Base-by-base conservation (phyloP, 2,888 invertebrate species). In the Cerceris ruficornis region DNA sequence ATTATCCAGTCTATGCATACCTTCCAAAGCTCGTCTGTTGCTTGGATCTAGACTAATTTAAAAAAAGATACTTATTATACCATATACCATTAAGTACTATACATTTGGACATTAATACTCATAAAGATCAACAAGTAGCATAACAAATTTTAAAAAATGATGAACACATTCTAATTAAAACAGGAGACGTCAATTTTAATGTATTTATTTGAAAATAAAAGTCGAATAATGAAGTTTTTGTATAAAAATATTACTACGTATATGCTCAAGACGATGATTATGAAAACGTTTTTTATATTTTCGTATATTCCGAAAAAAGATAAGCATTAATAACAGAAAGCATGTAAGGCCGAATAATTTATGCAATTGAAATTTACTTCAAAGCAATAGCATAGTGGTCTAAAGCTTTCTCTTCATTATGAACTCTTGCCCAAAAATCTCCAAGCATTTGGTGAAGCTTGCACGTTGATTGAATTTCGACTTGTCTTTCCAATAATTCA, bases 351-450 rank as follows among this genome's bases (percentile, higher is more conserved):
- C 2, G 5, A 11, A 62, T 69, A 67, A 43, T 7, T 54, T 66
- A 28, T 28, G 28, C 1, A 28, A 28, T 28, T 28, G 58, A 42
- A 65, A 78, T 91, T 90, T 91, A 95, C 95, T 94, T 94, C 39
- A 96, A 91, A 4, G 96, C 95, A 81, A 94, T 93, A 65, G 93
- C 94, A 89, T 95, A 96, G 88, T 96, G 95, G 82, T 95, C 94
- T 69, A 95, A 93, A 39, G 96, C 96, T 85, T 95, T 95, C 65
- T 95, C 95, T 74, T 95, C 94, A 82, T 95, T 95, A 77, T 95
- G 94, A 65, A 94, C 92, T 83, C 94, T 93, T 7, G 94, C 93
- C 86, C 94, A 94, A 67, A 95, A 93, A 86, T 96, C 95, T 0
- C 94, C 96, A 17, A 96, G 89, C 92, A 95, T 93, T 87, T 95